Conservation (phyloP, 1,140 invertebrate genomes). For the Drosophila yakuba region DNA sequence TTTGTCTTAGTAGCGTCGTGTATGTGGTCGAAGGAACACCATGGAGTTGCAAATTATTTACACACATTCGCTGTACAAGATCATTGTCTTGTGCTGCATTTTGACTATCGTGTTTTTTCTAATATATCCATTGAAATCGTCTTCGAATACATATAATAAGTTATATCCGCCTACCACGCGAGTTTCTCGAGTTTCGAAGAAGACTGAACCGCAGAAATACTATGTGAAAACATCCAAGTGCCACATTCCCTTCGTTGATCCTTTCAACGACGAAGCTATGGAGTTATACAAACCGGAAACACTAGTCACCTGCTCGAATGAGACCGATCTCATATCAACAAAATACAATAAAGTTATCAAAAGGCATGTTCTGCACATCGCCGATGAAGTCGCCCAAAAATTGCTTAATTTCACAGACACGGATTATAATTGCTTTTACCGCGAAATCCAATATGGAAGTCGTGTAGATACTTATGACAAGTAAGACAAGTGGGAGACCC, state of each 20-base stretch:
- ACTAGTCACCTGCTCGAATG: slow-evolving; percentile 86
- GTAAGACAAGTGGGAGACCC: slow-evolving; percentile 7
- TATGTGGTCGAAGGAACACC: slow-evolving; percentile 3
- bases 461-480: slow-evolving; percentile 24
- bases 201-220: background rate
- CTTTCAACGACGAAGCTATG: slow-evolving; percentile 87
- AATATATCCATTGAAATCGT: background rate
- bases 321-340: slow-evolving; percentile 84
- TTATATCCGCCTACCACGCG: background rate
- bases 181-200: background rate
- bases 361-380: slow-evolving; percentile 61
- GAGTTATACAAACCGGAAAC: slow-evolving; percentile 86
- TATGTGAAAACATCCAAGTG: slow-evolving; percentile 31
- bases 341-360: slow-evolving; percentile 45
- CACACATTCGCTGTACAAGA: slow-evolving; percentile 15
- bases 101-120: background rate
- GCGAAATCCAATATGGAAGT: slow-evolving; percentile 16
- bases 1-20: slow-evolving; percentile 3
- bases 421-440: slow-evolving; percentile 41
- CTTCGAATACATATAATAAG: background rate
- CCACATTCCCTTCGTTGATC: slow-evolving; percentile 86
- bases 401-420: slow-evolving; percentile 24
- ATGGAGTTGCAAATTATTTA: slow-evolving; percentile 20
- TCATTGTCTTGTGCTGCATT: slow-evolving; percentile 8
- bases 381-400: slow-evolving; percentile 65